Conservation (phyloP, 2,888 invertebrate genomes). For the Standfussiana lucernea region DNA sequence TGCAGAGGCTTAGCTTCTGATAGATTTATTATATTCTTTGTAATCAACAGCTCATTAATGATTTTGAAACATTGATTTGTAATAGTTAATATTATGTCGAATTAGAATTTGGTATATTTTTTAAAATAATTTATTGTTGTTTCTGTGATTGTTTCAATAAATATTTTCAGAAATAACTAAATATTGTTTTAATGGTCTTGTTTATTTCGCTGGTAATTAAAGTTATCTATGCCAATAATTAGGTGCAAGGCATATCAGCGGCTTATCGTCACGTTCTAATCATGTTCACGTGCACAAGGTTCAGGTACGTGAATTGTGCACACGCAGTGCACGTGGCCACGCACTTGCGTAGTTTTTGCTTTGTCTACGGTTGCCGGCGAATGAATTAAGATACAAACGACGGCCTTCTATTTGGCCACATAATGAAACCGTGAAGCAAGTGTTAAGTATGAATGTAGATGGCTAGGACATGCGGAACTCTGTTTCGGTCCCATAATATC, state of each 20-base stretch:
- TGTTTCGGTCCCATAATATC: too few species aligned
- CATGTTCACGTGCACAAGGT: slow-evolving; percentile 35
- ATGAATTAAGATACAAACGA: slow-evolving; percentile 4
- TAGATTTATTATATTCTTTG: slow-evolving; percentile 79
- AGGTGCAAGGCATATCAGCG: slow-evolving; percentile 18
- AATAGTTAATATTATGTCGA: slow-evolving; percentile 75
- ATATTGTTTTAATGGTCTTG: slow-evolving; percentile 49
- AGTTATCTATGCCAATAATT: slow-evolving; percentile 46
- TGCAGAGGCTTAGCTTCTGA: slow-evolving; percentile 82
- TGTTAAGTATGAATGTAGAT: background rate
- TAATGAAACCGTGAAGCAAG: background rate
- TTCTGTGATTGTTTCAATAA: slow-evolving; percentile 87
- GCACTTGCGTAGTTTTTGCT: slow-evolving; percentile 20
- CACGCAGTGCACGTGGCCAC: slow-evolving; percentile 33
- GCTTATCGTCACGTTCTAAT: slow-evolving; percentile 46
- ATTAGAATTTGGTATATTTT: slow-evolving; percentile 83
- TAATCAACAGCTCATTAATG: slow-evolving; percentile 68
- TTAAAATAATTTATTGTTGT: slow-evolving; percentile 85
- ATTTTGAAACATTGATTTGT: slow-evolving; percentile 72
- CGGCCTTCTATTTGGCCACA: background rate
- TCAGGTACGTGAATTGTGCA: slow-evolving; percentile 19
- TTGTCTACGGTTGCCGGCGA: slow-evolving; percentile 39
- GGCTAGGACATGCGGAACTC: too few species aligned
- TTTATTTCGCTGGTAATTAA: slow-evolving; percentile 15
- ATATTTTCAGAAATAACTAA: slow-evolving; percentile 76